Percentiles rank a stretch among this genome's conserved stretches.
phyloP scores from a whole-genome alignment of 2,113 vertebrate genomes.

The Corythaeola cristata region DNA sequence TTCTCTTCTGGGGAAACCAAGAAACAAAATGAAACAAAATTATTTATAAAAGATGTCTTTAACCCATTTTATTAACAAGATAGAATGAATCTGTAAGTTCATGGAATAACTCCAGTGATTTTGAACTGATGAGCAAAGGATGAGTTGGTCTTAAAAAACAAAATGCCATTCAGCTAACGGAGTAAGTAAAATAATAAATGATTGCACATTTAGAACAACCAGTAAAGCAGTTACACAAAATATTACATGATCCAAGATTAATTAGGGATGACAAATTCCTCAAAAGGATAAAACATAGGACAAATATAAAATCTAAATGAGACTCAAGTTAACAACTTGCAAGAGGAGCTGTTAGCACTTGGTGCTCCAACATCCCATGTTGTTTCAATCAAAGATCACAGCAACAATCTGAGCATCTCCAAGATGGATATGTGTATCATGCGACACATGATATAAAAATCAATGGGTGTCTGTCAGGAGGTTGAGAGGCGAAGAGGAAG shows the following conservation, averaged over 20 bases:
- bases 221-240: neutral
- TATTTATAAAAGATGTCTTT: neutral
- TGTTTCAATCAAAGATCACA: neutral
- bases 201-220: slow-evolving; percentile 7
- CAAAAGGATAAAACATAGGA: neutral
- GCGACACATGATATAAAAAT: neutral
- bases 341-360: neutral
- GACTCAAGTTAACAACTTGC: neutral
- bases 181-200: slow-evolving; percentile 12
- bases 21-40: neutral
- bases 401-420: neutral
- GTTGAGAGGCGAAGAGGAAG: neutral
- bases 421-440: neutral
- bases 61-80: neutral
- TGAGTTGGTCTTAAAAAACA: neutral
- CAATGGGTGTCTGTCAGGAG: neutral
- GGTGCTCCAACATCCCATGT: neutral
- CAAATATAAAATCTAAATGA: neutral
- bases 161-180: slow-evolving; percentile 23
- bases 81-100: neutral
- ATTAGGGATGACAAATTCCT: slow-evolving; percentile 42
- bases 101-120: neutral
- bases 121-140: neutral
- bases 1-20: neutral
- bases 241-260: slow-evolving; percentile 34